Percentiles rank a stretch among this genome's conserved stretches.
These are phyloP conservation scores for Leptopilina myrica DNA, from an alignment of 2,888 invertebrate species.

Conservation along the genomic window DNA sequence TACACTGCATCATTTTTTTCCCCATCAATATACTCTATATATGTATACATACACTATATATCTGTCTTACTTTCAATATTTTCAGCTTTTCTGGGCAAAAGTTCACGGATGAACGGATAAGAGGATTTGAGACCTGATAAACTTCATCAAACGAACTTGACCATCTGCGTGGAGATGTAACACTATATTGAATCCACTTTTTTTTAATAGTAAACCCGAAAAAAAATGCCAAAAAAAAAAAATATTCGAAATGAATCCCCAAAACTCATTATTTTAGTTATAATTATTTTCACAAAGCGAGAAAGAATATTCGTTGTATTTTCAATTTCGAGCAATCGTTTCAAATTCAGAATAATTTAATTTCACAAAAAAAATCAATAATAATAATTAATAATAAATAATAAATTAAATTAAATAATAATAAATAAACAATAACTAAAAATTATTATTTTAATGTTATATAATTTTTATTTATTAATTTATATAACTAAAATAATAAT, in stretches of 20 bases:
- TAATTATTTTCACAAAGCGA: background rate
- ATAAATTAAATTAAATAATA: too few relatives aligned
- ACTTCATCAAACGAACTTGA: slow-evolving; percentile 7
- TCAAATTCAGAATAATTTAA: too few relatives aligned
- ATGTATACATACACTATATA: background rate
- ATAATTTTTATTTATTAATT: too few relatives aligned
- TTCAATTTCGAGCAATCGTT: too few relatives aligned
- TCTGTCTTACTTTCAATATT: background rate
- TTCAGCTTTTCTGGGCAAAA: slow-evolving; percentile 2
- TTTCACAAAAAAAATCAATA: too few relatives aligned
- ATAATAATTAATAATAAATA: too few relatives aligned
- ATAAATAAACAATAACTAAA: too few relatives aligned
- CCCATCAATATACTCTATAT: background rate
- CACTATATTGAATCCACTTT: background rate
- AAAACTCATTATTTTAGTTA: too few relatives aligned
- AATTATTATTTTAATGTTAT: too few relatives aligned
- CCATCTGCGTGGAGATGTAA: slow-evolving; percentile 11
- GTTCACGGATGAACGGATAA: slow-evolving; percentile 7
- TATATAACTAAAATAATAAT: too few relatives aligned
- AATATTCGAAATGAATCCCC: too few relatives aligned
- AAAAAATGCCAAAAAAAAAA: background rate
- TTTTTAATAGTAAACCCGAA: background rate
- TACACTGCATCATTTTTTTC: background rate
- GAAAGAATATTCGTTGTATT: background rate
- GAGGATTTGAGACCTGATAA: slow-evolving; percentile 10